Evolutionary conservation across 2,797 vertebrate genomes (phyloP).

Genomic region (Anabacerthia variegaticeps): DNA sequence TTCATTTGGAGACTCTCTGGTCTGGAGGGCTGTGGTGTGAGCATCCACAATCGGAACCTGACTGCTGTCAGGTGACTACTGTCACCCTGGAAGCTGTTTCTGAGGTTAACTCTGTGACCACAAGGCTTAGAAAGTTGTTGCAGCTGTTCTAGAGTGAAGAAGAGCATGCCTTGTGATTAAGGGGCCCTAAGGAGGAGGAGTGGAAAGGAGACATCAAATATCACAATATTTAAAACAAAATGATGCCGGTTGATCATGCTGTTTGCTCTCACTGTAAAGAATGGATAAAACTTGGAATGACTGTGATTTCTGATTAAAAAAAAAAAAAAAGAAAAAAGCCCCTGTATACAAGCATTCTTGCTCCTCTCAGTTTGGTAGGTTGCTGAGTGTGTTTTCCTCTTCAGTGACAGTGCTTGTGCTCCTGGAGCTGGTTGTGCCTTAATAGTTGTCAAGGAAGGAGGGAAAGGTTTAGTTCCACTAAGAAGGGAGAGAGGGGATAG

Average conservation of each 20-base stretch:
- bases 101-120: background rate
- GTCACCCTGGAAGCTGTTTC: background rate
- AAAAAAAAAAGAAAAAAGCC: too few species aligned
- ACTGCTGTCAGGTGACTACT: background rate
- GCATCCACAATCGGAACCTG: background rate
- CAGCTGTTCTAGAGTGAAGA: background rate
- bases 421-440: background rate
- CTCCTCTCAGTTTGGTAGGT: background rate
- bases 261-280: background rate
- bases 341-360: accelerated
- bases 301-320: background rate
- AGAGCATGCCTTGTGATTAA: background rate
- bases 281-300: background rate
- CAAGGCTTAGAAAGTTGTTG: background rate
- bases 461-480: background rate
- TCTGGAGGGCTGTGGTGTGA: background rate
- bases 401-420: background rate
- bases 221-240: background rate
- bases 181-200: background rate
- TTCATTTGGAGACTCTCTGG: background rate
- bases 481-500: background rate
- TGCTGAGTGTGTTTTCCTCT: background rate
- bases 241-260: background rate
- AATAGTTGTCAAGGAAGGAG: accelerated
- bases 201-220: background rate